Percentiles rank a stretch among this genome's conserved stretches.
Conservation (phyloP, 2,113 vertebrate genomes). For the Fulmarus glacialis region DNA sequence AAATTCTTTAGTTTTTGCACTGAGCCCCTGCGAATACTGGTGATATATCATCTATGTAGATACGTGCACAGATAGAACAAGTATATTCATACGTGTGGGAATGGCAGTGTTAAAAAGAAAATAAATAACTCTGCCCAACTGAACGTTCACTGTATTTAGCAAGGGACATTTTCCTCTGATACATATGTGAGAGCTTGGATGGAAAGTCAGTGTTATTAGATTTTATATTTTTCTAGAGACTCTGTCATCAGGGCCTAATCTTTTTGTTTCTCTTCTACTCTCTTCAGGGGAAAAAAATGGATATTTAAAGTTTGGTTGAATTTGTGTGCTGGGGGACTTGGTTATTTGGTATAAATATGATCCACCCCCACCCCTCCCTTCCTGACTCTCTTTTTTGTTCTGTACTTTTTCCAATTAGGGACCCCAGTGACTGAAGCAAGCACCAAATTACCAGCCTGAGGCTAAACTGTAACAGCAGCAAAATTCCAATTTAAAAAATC, state of each 20-base stretch:
- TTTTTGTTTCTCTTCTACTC: not conserved
- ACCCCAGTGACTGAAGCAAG: not conserved
- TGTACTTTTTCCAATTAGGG: not conserved
- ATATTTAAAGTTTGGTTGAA: constrained; percentile 46
- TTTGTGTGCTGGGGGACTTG: not conserved
- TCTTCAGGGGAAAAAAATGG: not conserved
- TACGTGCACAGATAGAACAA: not conserved
- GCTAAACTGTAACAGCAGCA: constrained; percentile 31
- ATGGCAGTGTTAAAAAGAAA: constrained; percentile 1
- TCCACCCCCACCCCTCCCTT: not conserved
- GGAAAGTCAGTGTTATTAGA: constrained; percentile 18
- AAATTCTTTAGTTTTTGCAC: not conserved
- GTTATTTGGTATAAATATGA: constrained; percentile 21
- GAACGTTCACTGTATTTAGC: not conserved
- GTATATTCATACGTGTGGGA: not conserved
- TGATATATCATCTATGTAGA: not conserved
- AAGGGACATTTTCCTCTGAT: constrained; percentile 3
- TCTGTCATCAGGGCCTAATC: not conserved
- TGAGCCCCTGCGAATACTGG: not conserved
- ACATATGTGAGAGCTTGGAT: not conserved
- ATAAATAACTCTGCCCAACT: not conserved
- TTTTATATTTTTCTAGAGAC: constrained; percentile 34
- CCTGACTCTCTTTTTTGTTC: not conserved
- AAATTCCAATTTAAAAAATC: constrained; percentile 52
- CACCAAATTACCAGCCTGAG: constrained; percentile 1